Evolutionary conservation across 2,888 invertebrate species (phyloP).

Genomic region (Agrochola circellaris): DNA sequence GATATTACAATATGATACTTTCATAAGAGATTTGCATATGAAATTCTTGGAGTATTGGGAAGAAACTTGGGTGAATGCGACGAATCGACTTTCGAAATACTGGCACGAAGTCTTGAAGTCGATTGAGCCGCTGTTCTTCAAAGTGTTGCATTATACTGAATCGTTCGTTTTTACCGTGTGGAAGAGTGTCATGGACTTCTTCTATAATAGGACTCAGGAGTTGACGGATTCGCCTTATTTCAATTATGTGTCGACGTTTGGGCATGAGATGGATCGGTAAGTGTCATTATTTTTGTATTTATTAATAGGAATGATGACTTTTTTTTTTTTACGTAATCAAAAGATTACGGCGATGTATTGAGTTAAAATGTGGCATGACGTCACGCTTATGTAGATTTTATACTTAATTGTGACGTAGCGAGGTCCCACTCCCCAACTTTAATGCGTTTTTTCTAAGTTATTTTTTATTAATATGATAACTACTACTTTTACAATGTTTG

Average conservation of each 20-base stretch:
- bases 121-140: slow-evolving; percentile 95
- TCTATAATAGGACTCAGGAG: slow-evolving; percentile 95
- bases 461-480: too few species aligned
- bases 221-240: slow-evolving; percentile 95
- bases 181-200: slow-evolving; percentile 94
- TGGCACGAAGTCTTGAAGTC: slow-evolving; percentile 94
- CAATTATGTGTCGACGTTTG: slow-evolving; percentile 94
- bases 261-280: slow-evolving; percentile 94
- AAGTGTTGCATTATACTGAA: slow-evolving; percentile 94
- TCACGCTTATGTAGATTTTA: too few species aligned
- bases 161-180: slow-evolving; percentile 93
- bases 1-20: slow-evolving; percentile 94
- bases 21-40: slow-evolving; percentile 94
- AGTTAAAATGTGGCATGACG: too few species aligned
- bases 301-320: neutral
- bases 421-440: too few species aligned
- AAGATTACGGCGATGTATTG: too few species aligned
- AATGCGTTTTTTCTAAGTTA: too few species aligned
- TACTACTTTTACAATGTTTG: too few species aligned
- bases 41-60: slow-evolving; percentile 92
- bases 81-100: slow-evolving; percentile 91
- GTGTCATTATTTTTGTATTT: slow-evolving; percentile 56
- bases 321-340: too few species aligned
- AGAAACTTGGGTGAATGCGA: slow-evolving; percentile 93
- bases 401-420: too few species aligned